A percentile compares a stretch with the other conserved stretches of the same genome.
Conservation (phyloP, 2,113 vertebrate species). For the Pseudonaja textilis region DNA sequence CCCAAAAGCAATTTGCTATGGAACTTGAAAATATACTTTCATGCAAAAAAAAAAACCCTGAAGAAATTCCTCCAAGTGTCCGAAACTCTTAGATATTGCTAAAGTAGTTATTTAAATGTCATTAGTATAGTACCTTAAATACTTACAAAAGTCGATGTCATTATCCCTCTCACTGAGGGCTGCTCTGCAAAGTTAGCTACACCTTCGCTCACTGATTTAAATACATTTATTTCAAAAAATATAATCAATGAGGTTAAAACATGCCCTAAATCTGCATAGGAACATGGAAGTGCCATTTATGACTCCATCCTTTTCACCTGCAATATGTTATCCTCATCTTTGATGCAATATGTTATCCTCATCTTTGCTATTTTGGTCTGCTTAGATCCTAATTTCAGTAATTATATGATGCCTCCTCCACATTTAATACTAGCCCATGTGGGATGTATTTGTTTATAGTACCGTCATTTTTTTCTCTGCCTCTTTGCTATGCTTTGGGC, state of each 20-base stretch:
- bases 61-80: not conserved
- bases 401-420: not conserved
- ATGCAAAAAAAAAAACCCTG: constrained; percentile 24
- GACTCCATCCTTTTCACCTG: not conserved
- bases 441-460: not conserved
- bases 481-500: not conserved
- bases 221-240: not conserved
- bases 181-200: not conserved
- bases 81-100: not conserved
- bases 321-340: not conserved
- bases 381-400: not conserved
- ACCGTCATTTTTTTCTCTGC: not conserved
- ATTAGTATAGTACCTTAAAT: not conserved
- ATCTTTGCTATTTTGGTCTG: not conserved
- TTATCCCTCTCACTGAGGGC: not conserved
- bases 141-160: not conserved
- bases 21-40: not conserved
- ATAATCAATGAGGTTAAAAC: not conserved
- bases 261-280: not conserved
- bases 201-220: not conserved
- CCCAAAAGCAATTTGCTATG: not conserved
- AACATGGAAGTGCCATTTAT: not conserved
- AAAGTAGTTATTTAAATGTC: not conserved
- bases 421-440: not conserved
- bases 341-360: not conserved